phyloP scores from a whole-genome alignment of 2,113 vertebrate genomes.

The Bos indicus region DNA sequence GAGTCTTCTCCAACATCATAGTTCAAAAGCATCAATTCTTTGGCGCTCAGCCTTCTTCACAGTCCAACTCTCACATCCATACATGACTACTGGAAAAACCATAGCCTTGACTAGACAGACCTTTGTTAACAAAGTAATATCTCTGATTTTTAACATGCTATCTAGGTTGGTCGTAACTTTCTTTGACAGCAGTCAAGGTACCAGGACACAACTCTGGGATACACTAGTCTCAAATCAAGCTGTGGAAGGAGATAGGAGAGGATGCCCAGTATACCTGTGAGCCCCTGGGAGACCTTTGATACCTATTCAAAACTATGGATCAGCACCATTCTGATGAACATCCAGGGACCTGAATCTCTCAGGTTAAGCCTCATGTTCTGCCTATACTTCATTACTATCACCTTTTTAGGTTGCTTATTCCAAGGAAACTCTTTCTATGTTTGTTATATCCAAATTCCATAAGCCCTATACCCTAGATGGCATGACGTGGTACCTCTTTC shows the following conservation, averaged over 20 bases:
- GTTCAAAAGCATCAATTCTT: no score
- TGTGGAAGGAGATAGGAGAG: not conserved
- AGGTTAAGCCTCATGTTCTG: not conserved
- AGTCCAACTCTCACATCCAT: no score
- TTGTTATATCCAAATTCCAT: not conserved
- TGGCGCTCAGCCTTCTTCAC: no score
- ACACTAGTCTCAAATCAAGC: not conserved
- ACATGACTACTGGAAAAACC: no score
- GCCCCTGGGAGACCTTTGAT: not conserved
- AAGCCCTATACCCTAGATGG: not conserved
- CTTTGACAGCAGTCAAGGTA: not conserved
- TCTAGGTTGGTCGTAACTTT: no score
- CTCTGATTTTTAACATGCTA: no score
- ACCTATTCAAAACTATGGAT: not conserved
- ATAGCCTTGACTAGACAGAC: no score
- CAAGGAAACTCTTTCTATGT: not conserved
- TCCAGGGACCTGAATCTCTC: not conserved
- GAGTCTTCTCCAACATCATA: no score
- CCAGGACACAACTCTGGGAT: not conserved
- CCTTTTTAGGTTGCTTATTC: not conserved
- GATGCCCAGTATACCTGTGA: not conserved
- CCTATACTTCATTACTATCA: not conserved
- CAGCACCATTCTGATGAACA: not conserved
- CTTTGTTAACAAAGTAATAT: no score
- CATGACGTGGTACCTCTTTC: not conserved